Evolutionary conservation across 2,888 invertebrate genomes (phyloP), one percentile per base, ranked within the genome.

Genomic region (Disparrhopalites patrizii): DNA sequence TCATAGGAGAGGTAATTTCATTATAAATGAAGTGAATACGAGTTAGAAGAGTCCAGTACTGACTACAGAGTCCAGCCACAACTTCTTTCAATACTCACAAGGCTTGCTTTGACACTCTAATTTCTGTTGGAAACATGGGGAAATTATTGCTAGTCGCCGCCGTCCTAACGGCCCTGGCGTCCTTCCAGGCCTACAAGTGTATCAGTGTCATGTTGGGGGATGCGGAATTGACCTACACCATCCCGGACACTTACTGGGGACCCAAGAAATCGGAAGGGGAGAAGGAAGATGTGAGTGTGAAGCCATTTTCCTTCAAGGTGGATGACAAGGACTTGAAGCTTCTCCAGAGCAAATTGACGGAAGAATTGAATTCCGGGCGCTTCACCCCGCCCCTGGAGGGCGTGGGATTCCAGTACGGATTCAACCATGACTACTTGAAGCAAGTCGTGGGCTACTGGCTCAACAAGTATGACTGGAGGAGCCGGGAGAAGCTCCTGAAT

Each of bases 371-470:
- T n/a, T 54, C 65, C n/a, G 57, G 69, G 36, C 73, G 78, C 8
- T 73, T 79, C 38, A 70, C 75, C n/a, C 77, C 78, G 5, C 77
- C 79, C 0, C 62, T 80, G 67, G 77, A 79, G 68, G 84, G 83
- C 56, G 79, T 82, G 0, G 85, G 84, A 8, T 93, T 91, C 79
- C 83, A 86, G 67, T 93, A 93, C 76, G 95, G 95, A 2, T 87
- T 93, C 77, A 89, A 91, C 76, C 80, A 87, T 0, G 82, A 85
- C 40, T 86, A 86, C 69, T 79, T 93, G 3, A 81, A 83, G 13
- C 82, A 83, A 71, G 81, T 93, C 7, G 78, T 90, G 0, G 83
- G 87, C 51, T 89, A 89, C 78, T 96, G 96, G 96, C 83, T 83
- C 10, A 85, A 85, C 38, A 83, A 83, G 36, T 93, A 90, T 78